These are phyloP conservation scores for Armadillidium nasatum DNA, from an alignment of 1,140 invertebrate species.

Conservation along the genomic window DNA sequence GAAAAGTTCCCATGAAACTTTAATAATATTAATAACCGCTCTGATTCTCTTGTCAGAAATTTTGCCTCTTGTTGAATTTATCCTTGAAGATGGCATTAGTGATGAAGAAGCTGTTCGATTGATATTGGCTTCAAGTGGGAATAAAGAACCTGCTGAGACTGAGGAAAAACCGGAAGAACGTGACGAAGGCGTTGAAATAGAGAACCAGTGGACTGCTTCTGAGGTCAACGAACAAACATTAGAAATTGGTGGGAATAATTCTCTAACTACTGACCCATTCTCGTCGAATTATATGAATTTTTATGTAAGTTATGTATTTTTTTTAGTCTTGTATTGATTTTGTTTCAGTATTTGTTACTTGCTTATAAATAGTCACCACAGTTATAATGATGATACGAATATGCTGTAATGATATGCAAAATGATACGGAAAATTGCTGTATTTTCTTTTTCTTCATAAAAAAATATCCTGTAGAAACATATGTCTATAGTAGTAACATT, in stretches of 20 bases:
- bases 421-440: no score
- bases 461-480: no score
- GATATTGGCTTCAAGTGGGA: conserved; percentile 57
- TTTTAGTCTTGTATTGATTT: no score
- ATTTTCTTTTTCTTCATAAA: no score
- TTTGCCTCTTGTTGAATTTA: conserved; percentile 89
- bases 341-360: no score
- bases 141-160: conserved; percentile 43
- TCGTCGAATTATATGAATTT: conserved; percentile 38
- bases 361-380: no score
- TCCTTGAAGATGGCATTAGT: conserved; percentile 74
- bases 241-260: conserved; percentile 24
- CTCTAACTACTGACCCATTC: conserved; percentile 35
- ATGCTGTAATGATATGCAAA: no score
- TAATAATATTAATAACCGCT: no score
- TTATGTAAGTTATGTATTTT: conserved; percentile 26
- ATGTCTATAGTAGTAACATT: no score
- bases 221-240: conserved; percentile 39
- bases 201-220: conserved; percentile 44
- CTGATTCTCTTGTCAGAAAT: conserved; percentile 64
- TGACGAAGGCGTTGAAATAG: conserved; percentile 28
- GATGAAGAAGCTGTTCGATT: conserved; percentile 82
- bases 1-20: no score
- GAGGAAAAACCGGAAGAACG: conserved; percentile 22
- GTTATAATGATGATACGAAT: no score